Evolutionary conservation across 2,888 invertebrate genomes (phyloP), one percentile per base, ranked within the genome.

Genomic region (Capitulum mitella): DNA sequence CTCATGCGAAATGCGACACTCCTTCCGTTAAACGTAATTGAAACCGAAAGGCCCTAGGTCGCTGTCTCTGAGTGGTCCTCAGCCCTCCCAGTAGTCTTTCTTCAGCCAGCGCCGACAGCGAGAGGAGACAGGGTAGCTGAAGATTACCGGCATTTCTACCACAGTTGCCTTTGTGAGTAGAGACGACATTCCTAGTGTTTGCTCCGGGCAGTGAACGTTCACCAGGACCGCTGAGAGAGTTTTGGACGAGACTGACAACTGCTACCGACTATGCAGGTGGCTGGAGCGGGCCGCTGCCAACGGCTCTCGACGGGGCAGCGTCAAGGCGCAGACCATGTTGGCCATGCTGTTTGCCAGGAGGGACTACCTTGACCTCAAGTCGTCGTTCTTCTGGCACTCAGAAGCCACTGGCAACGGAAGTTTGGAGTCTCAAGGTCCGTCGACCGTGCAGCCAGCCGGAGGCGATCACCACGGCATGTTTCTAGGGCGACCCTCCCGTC

Each of bases 391-490:
- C 70, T 70, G 70, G 70, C 70, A 70, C 70, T 70, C 70, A 5
- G 70, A 70, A 37, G 70, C 70, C 70, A 70, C 70, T 37, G 70
- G 70, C 26, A 70, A 70, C 70, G 70, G 70, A 3, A 70, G 70
- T 37, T 37, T 70, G 19, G 70, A 70, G 70, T 70, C 70, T 1
- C 70, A 70, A 70, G 70, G 70, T 37, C 3, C 1, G 54, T n/a
- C n/a, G n/a, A n/a, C n/a, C n/a, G n/a, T n/a, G n/a, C n/a, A n/a
- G n/a, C n/a, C n/a, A n/a, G n/a, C n/a, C n/a, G n/a, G n/a, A n/a
- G n/a, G n/a, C n/a, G n/a, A n/a, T n/a, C n/a, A n/a, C n/a, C n/a
- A n/a, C n/a, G n/a, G n/a, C n/a, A n/a, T n/a, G n/a, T n/a, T n/a
- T n/a, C n/a, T n/a, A n/a, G n/a, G n/a, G n/a, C n/a, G n/a, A n/a